These are phyloP conservation scores for Bimastos eiseni DNA, from an alignment of 2,888 invertebrate species.

Conservation along the genomic window DNA sequence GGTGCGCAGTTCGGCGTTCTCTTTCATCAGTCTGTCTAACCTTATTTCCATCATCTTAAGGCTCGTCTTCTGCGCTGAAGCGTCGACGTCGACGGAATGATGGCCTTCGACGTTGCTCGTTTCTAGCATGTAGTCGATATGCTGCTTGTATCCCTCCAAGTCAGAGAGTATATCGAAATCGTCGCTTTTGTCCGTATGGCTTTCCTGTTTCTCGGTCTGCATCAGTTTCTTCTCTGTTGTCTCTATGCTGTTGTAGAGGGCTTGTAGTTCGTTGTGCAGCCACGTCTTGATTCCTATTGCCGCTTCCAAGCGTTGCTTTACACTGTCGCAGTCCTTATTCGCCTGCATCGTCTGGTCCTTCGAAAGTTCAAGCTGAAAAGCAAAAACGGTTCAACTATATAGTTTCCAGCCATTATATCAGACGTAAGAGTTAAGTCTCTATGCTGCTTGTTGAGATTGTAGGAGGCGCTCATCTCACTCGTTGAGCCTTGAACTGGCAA, in stretches of 20 bases:
- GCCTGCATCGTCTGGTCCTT: neutral
- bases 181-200: neutral
- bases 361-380: neutral
- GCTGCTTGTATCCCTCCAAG: neutral
- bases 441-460: neutral
- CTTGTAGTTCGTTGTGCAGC: slow-evolving; percentile 4
- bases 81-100: neutral
- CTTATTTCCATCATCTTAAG: neutral
- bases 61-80: neutral
- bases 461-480: neutral
- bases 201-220: neutral
- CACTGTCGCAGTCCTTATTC: neutral
- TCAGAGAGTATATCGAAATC: neutral
- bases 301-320: neutral
- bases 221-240: neutral
- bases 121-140: slow-evolving; percentile 17
- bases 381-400: neutral
- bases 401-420: neutral
- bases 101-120: slow-evolving; percentile 3
- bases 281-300: neutral
- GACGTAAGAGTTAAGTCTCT: neutral
- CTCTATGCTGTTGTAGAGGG: neutral
- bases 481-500: neutral
- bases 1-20: neutral
- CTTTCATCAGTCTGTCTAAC: neutral